Evolutionary conservation across 1,140 invertebrate species (phyloP), one percentile per base, ranked within the genome.

Genomic region (Dinothrombium tinctorium): DNA sequence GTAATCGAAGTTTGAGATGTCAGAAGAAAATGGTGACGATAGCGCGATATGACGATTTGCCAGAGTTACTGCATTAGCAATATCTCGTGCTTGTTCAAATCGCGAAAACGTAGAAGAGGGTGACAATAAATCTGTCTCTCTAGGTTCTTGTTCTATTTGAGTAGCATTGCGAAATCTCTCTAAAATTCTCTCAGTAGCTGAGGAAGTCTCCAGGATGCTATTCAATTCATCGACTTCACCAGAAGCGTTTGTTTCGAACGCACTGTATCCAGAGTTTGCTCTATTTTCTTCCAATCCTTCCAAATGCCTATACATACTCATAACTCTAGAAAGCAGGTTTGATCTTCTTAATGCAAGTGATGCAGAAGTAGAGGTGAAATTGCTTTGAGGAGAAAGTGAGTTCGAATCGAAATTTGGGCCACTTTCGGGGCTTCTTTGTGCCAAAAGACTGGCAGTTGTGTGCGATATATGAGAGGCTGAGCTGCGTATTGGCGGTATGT

Each of bases 401-500:
- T 29, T 29, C 28, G 28, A 29, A 15, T 29, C 28, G 2, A 29
- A 29, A 29, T 11, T 29, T 29, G 28, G 15, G 28, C 11, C 15
- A 29, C 15, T 29, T 15, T 29, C 28, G 15, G 28, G 28, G 28
- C 28, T 29, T 29, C 28, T 29, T n/a, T 11, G 28, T 11, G 28
- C 15, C 11, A 29, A 15, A 3, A 29, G 15, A 29, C 28, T 29
- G 15, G 28, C 12, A n/a, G 28, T 15, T 29, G 15, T 29, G 2
- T 11, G 12, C 11, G 12, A n/a, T 29, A 15, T 29, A n/a, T 11
- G 28, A 15, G 12, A 15, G 2, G 28, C 15, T 29, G 37, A 23
- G 14, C 24, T n/a, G 21, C 24, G 12, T 15, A 26, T 11, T 9
- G 28, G 51, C 47, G 42, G 49, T 11, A 36, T 61, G 58, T 78